Evolutionary conservation across 1,140 invertebrate genomes (phyloP).

Genomic region (Drosophila lacertosa): DNA sequence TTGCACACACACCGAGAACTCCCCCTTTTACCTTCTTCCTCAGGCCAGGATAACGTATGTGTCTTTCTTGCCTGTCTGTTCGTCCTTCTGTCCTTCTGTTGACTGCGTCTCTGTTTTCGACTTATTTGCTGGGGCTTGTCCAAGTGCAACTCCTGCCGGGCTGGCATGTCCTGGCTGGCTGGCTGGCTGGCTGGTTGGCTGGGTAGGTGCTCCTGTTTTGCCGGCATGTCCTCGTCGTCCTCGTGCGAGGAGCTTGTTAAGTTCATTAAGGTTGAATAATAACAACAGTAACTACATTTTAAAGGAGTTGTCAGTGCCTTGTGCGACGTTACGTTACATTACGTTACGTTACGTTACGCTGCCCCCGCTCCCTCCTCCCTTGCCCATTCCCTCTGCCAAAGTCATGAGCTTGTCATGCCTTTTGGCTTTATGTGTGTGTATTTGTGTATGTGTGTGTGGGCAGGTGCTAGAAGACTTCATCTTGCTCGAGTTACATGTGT

Average conservation of each 20-base stretch:
- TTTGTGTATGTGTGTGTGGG: conserved; percentile 21
- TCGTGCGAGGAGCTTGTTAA: conserved; percentile 76
- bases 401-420: conserved; percentile 31
- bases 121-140: conserved; percentile 33
- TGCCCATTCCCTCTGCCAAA: not conserved
- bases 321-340: conserved; percentile 15
- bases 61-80: conserved; percentile 43
- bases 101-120: conserved; percentile 19
- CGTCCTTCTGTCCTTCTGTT: conserved; percentile 17
- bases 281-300: conserved; percentile 82
- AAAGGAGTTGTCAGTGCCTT: conserved; percentile 74
- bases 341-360: conserved; percentile 3
- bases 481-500: conserved; percentile 12
- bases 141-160: conserved; percentile 32
- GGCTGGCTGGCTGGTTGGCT: conserved; percentile 41
- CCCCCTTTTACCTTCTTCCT: not conserved
- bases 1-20: conserved; percentile 30
- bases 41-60: conserved; percentile 47
- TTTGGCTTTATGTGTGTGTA: conserved; percentile 12
- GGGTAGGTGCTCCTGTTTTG: conserved; percentile 23
- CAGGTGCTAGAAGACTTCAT: conserved; percentile 22
- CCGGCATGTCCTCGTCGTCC: conserved; percentile 30
- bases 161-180: conserved; percentile 33
- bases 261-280: conserved; percentile 81
- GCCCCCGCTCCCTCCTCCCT: not conserved